Conservation (phyloP, 2,888 invertebrate genomes). For the Acronicta alni region DNA sequence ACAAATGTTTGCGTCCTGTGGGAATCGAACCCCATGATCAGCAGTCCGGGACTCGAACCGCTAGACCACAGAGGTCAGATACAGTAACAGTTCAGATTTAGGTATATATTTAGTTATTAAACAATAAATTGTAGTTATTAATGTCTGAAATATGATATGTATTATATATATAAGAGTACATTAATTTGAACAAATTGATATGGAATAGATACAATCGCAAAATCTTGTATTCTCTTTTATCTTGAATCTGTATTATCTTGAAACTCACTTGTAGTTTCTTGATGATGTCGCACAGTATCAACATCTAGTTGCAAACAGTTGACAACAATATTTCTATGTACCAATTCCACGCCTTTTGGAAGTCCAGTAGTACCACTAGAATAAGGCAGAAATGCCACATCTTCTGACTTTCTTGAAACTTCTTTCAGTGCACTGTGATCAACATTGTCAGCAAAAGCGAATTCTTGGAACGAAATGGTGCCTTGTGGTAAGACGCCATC, state of each 20-base stretch:
- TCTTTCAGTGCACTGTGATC: slow-evolving; percentile 83
- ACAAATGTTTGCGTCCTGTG: too few species aligned
- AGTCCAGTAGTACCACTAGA: slow-evolving; percentile 96
- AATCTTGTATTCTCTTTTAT: too few species aligned
- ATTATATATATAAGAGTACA: too few species aligned
- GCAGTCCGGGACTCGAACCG: too few species aligned
- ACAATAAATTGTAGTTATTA: too few species aligned
- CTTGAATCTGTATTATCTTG: not conserved
- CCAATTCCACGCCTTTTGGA: slow-evolving; percentile 92
- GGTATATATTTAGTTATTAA: not conserved
- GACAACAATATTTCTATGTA: slow-evolving; percentile 88
- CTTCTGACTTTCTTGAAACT: slow-evolving; percentile 79
- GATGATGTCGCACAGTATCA: slow-evolving; percentile 64
- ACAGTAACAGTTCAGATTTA: not conserved
- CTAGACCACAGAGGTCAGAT: too few species aligned
- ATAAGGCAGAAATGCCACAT: slow-evolving; percentile 92
- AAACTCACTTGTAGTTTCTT: slow-evolving; percentile 74
- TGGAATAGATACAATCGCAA: too few species aligned
- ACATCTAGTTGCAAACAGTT: slow-evolving; percentile 76
- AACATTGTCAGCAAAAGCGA: slow-evolving; percentile 81
- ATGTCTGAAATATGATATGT: too few species aligned
- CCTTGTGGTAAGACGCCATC: slow-evolving; percentile 77
- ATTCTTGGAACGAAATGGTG: slow-evolving; percentile 90
- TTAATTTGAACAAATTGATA: too few species aligned
- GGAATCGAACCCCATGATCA: too few species aligned